These are phyloP conservation scores for Heliocidaris erythrogramma DNA, from an alignment of 35 echinoderm and acorn worm genomes.

Conservation along the genomic window DNA sequence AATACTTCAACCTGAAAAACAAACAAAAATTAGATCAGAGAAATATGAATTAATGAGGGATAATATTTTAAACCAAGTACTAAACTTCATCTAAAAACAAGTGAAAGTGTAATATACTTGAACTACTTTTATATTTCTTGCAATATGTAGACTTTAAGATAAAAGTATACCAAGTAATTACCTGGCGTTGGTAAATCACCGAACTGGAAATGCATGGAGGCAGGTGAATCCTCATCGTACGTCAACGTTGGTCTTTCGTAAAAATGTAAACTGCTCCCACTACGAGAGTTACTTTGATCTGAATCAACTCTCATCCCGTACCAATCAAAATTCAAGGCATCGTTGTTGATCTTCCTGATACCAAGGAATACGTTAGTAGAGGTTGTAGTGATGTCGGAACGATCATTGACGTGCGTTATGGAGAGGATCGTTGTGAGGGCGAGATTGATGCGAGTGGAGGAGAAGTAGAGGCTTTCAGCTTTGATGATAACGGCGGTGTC, in stretches of 20 bases:
- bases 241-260: neutral
- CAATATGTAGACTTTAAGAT: too few species aligned
- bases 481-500: neutral
- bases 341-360: neutral
- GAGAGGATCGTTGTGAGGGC: neutral
- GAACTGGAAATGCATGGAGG: slow-evolving; percentile 33
- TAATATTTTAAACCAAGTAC: too few species aligned
- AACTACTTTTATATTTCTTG: too few species aligned
- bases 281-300: neutral
- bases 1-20: too few species aligned
- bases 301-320: neutral
- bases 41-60: too few species aligned
- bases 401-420: neutral
- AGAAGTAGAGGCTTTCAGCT: neutral
- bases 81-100: too few species aligned
- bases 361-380: neutral
- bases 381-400: neutral
- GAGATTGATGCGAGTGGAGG: slow-evolving; percentile 12
- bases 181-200: neutral
- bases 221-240: neutral
- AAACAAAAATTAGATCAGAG: too few species aligned
- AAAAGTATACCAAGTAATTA: neutral
- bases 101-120: too few species aligned
- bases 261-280: neutral
- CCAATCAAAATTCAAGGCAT: neutral